Base-by-base conservation (phyloP, 2,888 invertebrate genomes). In the Synanthedon myopaeformis region DNA sequence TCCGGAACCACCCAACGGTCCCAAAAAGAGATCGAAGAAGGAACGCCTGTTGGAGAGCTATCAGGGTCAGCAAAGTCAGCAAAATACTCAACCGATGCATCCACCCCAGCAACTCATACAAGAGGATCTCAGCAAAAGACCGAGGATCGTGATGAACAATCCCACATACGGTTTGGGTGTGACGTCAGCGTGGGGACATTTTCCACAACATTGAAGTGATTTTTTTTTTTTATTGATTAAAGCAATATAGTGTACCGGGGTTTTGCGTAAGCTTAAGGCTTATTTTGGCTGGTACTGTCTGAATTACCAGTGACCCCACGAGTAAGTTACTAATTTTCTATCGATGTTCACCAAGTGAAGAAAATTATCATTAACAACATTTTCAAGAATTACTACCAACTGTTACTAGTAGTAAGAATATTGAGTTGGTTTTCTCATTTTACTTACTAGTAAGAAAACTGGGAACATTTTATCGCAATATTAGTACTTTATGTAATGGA, bases 151-250 rank as follows among this genome's bases (percentile, higher is more conserved):
- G 35, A 72, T 79, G 49, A 72, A 72, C 23, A 77, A 68, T 6
- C 64, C 78, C 0, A 73, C 76, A 0, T 80, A 82, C 4, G 64
- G 74, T 3, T 59, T 82, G 8, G 74, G 74, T 10, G 68, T 82
- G 42, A 73, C 80, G 0, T 79, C 82, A 0, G 76, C 73, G 0
- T 85, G 85, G 85, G 76, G 80, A 0, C 85, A 84, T 42, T 84
- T 83, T 52, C 82, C 82, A 0, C 83, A 79, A 41, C 84, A 79
- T 61, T 82, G 45, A 45, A n/a, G 14, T 14, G n/a, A 13, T 45
- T 10, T 13, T 8, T 28, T 8, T 28, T 6, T n/a, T 13, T 45
- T 4, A 12, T n/a, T 45, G 12, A 45, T 45, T 13, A 45, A 45
- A 45, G n/a, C 14, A 45, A 35, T 35, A 35, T 35, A 10, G 35